Conservation (phyloP, 1,140 invertebrate species). For the Drosophila elegans region DNA sequence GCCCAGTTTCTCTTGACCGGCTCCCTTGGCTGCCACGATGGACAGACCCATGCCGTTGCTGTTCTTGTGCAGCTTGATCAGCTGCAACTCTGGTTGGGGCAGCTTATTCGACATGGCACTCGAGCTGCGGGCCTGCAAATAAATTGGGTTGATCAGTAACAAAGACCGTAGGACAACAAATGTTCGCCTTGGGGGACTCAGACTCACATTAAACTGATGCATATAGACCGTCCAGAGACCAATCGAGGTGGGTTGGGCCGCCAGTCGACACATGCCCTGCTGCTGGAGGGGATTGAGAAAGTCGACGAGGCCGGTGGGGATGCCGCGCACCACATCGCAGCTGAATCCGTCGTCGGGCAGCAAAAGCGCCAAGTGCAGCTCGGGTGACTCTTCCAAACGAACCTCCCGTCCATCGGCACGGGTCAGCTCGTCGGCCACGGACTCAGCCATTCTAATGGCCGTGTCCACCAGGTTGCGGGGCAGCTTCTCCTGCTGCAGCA, state of each 20-base stretch:
- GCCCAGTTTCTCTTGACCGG: conserved; percentile 91
- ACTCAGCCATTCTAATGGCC: conserved; percentile 93
- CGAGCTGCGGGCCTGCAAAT: conserved; percentile 87
- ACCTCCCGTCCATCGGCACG: conserved; percentile 95
- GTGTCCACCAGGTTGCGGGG: conserved; percentile 87
- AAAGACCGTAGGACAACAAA: neutral
- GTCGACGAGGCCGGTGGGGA: conserved; percentile 96
- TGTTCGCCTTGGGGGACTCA: too few species aligned
- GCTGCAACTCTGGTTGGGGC: conserved; percentile 89
- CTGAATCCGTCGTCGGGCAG: conserved; percentile 99
- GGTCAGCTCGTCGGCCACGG: conserved; percentile 96
- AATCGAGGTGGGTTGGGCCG: conserved; percentile 94
- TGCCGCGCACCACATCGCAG: conserved; percentile 96
- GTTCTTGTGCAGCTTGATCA: conserved; percentile 96
- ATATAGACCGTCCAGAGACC: conserved; percentile 98
- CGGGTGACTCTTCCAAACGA: conserved; percentile 91
- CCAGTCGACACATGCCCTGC: conserved; percentile 94
- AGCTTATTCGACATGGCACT: conserved; percentile 85
- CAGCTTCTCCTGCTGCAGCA: conserved; percentile 91
- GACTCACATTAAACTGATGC: conserved; percentile 87
- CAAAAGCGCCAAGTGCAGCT: conserved; percentile 95
- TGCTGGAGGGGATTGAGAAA: conserved; percentile 95
- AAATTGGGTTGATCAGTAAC: neutral
- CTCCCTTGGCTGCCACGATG: conserved; percentile 95
- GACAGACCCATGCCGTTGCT: conserved; percentile 96